Conservation (phyloP, 2,888 invertebrate species). For the Gortyna flavago region DNA sequence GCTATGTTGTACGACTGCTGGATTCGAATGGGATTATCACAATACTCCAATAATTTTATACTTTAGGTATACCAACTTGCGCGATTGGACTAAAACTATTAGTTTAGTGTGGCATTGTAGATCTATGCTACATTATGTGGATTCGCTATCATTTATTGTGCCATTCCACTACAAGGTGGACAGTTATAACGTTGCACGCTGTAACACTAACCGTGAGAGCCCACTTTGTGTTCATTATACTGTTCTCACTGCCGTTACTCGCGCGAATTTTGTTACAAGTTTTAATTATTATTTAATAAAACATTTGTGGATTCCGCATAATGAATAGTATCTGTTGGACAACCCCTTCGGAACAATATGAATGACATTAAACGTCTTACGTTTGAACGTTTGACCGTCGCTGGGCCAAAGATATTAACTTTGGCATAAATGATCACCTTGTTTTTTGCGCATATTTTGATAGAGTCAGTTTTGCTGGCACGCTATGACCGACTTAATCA, state of each 20-base stretch:
- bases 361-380: conserved; percentile 42
- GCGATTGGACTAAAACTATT: not conserved
- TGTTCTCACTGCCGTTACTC: conserved; percentile 65
- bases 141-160: conserved; percentile 44
- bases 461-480: conserved; percentile 58
- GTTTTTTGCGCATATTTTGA: conserved; percentile 54
- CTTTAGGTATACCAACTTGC: not conserved
- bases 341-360: conserved; percentile 9
- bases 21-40: not conserved
- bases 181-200: conserved; percentile 69
- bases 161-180: conserved; percentile 63
- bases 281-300: conserved; percentile 42
- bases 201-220: conserved; percentile 73
- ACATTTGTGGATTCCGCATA: conserved; percentile 4
- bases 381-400: conserved; percentile 54
- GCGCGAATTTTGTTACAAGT: conserved; percentile 41
- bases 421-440: conserved; percentile 27
- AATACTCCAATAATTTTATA: conserved; percentile 1
- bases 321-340: not conserved
- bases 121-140: conserved; percentile 12
- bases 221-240: conserved; percentile 61
- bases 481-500: conserved; percentile 61
- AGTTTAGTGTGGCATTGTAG: conserved; percentile 18
- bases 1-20: not conserved
- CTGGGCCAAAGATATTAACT: conserved; percentile 21